A percentile compares a stretch with the other conserved stretches of the same genome.
phyloP scores from a whole-genome alignment of 2,888 invertebrate genomes.

The Itoplectis maculator region DNA sequence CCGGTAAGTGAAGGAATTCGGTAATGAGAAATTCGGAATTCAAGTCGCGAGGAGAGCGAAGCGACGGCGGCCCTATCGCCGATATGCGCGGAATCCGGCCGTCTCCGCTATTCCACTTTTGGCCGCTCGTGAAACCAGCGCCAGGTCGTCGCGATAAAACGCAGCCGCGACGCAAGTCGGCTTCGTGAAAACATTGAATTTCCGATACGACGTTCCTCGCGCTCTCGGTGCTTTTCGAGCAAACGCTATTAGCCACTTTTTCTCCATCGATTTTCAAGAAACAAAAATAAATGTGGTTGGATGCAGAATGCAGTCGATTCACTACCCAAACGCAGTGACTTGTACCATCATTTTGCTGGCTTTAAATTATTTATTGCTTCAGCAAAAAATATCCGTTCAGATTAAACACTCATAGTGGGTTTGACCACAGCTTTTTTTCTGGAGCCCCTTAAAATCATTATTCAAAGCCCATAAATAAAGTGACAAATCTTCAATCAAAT shows the following conservation, averaged over 20 bases:
- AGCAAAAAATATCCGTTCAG: no score
- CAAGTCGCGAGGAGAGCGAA: not conserved
- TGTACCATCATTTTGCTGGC: no score
- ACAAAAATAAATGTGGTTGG: no score
- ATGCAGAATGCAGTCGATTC: no score
- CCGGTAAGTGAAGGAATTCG: constrained; percentile 77
- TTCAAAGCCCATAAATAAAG: no score
- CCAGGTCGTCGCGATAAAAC: not conserved
- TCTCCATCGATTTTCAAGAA: not conserved
- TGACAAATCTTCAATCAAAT: no score
- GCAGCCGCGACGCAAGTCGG: not conserved
- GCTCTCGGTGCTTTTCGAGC: not conserved
- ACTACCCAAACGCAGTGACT: no score
- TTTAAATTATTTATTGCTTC: no score
- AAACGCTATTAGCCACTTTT: not conserved
- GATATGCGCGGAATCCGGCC: constrained; percentile 5
- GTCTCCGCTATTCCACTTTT: not conserved
- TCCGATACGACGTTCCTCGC: not conserved
- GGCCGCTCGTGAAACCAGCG: not conserved
- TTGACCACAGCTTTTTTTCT: no score
- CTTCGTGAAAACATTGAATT: not conserved
- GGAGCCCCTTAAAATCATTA: no score
- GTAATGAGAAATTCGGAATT: constrained; percentile 5
- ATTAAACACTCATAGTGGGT: no score
- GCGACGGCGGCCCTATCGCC: not conserved